A percentile compares a stretch with the other conserved stretches of the same genome.
These are phyloP conservation scores for Netelia inedita DNA, from an alignment of 2,888 invertebrate species.

Conservation along the genomic window DNA sequence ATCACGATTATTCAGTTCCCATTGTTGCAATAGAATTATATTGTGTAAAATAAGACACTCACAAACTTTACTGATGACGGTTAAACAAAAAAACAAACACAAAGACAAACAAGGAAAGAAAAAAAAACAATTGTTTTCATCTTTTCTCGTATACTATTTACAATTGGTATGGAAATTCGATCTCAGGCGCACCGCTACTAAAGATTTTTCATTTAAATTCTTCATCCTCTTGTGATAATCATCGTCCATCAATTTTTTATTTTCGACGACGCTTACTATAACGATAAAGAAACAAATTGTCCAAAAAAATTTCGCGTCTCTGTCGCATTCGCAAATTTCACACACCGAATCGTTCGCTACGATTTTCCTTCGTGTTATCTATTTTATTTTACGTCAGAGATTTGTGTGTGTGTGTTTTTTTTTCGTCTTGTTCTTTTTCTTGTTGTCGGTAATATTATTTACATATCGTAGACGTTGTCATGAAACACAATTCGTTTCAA, in stretches of 20 bases:
- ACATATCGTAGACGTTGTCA: conserved; percentile 39
- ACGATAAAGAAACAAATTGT: neutral
- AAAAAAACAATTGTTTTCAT: conserved; percentile 3
- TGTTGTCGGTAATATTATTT: conserved; percentile 47
- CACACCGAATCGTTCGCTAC: neutral
- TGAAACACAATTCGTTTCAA: conserved; percentile 2
- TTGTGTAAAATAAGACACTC: conserved; percentile 61
- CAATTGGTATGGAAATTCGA: conserved; percentile 64
- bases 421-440: neutral
- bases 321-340: neutral
- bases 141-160: conserved; percentile 53
- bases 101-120: conserved; percentile 11
- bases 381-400: conserved; percentile 26
- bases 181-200: conserved; percentile 37
- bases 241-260: conserved; percentile 20
- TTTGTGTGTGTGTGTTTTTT: neutral
- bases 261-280: neutral
- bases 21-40: conserved; percentile 54
- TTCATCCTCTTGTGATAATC: conserved; percentile 26
- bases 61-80: conserved; percentile 51
- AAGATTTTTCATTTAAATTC: conserved; percentile 7
- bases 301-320: neutral
- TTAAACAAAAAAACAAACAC: conserved; percentile 26
- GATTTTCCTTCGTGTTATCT: conserved; percentile 20
- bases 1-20: conserved; percentile 66